These are phyloP conservation scores for Aricia agestis DNA, from an alignment of 1,140 invertebrate species.

Conservation along the genomic window DNA sequence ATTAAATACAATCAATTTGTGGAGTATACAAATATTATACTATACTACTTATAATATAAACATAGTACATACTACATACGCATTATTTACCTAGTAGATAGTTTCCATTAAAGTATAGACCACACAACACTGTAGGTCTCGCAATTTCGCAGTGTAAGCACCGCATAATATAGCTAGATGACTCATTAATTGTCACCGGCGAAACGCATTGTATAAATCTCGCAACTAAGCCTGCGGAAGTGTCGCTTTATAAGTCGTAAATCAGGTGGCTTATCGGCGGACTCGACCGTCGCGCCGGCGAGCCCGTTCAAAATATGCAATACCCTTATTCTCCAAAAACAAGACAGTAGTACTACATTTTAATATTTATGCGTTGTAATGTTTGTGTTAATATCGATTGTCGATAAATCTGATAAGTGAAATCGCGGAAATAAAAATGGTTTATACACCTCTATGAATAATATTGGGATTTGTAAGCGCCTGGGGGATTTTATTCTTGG, in stretches of 20 bases:
- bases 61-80: too few species aligned
- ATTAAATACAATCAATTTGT: too few species aligned
- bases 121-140: neutral
- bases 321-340: slow-evolving; percentile 32
- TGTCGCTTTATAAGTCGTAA: slow-evolving; percentile 60
- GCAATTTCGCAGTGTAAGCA: neutral
- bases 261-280: slow-evolving; percentile 57
- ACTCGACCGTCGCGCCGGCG: slow-evolving; percentile 39
- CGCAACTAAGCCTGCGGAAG: slow-evolving; percentile 49
- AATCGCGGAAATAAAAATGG: neutral
- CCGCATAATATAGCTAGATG: neutral
- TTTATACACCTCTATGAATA: neutral
- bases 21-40: too few species aligned
- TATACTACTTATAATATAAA: too few species aligned
- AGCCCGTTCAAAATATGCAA: slow-evolving; percentile 45
- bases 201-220: slow-evolving; percentile 46
- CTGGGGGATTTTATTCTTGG: neutral
- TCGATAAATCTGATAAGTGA: neutral
- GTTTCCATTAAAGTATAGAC: neutral
- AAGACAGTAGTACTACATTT: slow-evolving; percentile 33
- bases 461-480: neutral
- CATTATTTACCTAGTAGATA: neutral
- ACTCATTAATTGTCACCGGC: slow-evolving; percentile 9
- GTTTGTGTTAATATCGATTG: slow-evolving; percentile 13
- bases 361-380: slow-evolving; percentile 30